These are phyloP conservation scores for Solenopsis fugax DNA, from an alignment of 1,140 invertebrate genomes.

Conservation along the genomic window DNA sequence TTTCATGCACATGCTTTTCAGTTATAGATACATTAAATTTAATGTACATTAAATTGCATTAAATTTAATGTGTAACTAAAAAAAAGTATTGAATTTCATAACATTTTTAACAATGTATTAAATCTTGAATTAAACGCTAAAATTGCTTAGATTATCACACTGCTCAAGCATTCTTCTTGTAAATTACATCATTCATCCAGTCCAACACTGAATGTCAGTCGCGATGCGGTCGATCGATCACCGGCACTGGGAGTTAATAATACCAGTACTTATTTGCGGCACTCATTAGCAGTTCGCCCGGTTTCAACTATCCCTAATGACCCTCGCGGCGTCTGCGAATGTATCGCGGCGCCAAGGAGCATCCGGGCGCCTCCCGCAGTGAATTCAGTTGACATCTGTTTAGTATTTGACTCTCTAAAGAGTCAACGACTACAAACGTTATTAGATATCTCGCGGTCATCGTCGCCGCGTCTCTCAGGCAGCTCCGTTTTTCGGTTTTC, in stretches of 20 bases:
- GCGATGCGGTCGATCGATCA: conserved; percentile 39
- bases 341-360: conserved; percentile 55
- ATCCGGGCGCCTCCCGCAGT: conserved; percentile 11
- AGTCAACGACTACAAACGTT: conserved; percentile 55
- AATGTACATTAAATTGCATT: too few species aligned
- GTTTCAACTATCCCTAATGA: conserved; percentile 43
- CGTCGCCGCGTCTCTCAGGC: conserved; percentile 1
- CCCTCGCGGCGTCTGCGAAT: conserved; percentile 36
- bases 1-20: too few species aligned
- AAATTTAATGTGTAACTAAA: too few species aligned
- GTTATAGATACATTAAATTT: too few species aligned
- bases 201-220: background rate
- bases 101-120: background rate
- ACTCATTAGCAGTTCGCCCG: conserved; percentile 31
- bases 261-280: conserved; percentile 52
- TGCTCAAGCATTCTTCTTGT: background rate
- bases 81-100: too few species aligned
- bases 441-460: conserved; percentile 57
- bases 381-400: conserved; percentile 72
- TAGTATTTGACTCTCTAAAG: conserved; percentile 59
- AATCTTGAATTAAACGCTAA: background rate
- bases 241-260: conserved; percentile 53
- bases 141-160: background rate
- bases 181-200: conserved; percentile 1
- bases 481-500: conserved; percentile 42